These are phyloP conservation scores for Myotis myotis DNA, from an alignment of 2,797 vertebrate species.

Conservation along the genomic window DNA sequence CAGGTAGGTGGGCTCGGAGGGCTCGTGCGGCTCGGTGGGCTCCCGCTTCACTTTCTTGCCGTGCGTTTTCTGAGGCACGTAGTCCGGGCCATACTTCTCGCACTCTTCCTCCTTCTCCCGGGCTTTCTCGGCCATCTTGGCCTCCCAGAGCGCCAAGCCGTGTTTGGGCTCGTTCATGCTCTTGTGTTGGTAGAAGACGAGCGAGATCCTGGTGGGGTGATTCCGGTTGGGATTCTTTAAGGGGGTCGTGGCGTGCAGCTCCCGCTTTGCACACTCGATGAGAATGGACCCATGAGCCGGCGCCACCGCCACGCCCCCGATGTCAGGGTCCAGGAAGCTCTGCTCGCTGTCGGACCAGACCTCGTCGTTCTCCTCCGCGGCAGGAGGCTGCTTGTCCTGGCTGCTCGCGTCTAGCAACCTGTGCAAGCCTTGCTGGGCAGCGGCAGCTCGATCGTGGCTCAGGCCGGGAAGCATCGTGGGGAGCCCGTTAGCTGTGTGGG, in stretches of 20 bases:
- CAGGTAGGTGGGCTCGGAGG: constrained; percentile 90
- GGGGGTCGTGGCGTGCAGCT: constrained; percentile 97
- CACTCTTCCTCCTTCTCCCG: constrained; percentile 97
- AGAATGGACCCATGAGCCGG: constrained; percentile 97
- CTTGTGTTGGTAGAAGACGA: constrained; percentile 99
- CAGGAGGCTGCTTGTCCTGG: constrained; percentile 81
- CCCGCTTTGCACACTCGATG: constrained; percentile 98
- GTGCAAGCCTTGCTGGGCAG: constrained; percentile 82
- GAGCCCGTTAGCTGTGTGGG: constrained; percentile 83
- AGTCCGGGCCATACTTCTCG: constrained; percentile 92
- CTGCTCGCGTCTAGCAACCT: constrained; percentile 82
- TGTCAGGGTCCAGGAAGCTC: constrained; percentile 96
- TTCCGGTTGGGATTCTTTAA: constrained; percentile 95
- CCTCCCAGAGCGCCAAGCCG: constrained; percentile 96
- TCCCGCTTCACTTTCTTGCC: constrained; percentile 93
- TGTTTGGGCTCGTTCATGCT: constrained; percentile 98
- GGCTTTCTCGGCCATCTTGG: constrained; percentile 98
- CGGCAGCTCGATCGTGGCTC: constrained; percentile 85
- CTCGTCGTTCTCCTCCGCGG: constrained; percentile 88
- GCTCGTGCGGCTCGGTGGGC: constrained; percentile 88
- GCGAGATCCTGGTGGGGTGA: constrained; percentile 95
- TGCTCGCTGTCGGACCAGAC: constrained; percentile 99
- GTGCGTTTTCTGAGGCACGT: constrained; percentile 91
- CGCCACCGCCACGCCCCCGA: constrained; percentile 97
- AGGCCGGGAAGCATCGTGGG: constrained; percentile 85